A percentile compares a stretch with the other conserved stretches of the same genome.
Evolutionary conservation across 2,113 vertebrate species (phyloP).

Genomic region (Callocephalon fimbriatum): DNA sequence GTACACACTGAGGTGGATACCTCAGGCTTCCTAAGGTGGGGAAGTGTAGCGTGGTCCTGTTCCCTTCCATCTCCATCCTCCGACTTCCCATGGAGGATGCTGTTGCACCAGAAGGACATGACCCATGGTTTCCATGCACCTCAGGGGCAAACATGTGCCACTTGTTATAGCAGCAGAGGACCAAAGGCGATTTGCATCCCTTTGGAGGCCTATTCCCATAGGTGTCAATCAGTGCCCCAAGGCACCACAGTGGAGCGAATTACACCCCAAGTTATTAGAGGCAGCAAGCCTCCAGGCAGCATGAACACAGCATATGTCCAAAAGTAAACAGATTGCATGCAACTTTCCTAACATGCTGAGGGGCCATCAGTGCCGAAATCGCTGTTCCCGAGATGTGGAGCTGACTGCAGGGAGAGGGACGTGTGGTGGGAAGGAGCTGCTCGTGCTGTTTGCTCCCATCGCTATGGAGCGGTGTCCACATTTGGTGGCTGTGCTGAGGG

Average conservation of each 20-base stretch:
- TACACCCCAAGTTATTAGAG: slow-evolving; percentile 22
- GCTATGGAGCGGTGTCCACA: accelerated
- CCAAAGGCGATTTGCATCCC: neutral
- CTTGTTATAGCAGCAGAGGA: neutral
- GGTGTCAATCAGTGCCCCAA: neutral
- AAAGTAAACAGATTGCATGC: slow-evolving; percentile 26
- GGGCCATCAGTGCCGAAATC: neutral
- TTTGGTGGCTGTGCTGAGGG: neutral
- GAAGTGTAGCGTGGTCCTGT: neutral
- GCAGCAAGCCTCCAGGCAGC: slow-evolving; percentile 24
- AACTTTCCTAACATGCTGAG: neutral
- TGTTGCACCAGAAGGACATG: neutral
- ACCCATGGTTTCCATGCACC: neutral
- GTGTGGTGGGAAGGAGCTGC: neutral
- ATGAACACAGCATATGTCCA: slow-evolving; percentile 23
- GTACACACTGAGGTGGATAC: accelerated
- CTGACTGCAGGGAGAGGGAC: neutral
- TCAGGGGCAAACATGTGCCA: neutral
- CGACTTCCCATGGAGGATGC: neutral
- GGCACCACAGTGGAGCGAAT: neutral
- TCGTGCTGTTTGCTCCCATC: neutral
- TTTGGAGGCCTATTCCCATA: neutral
- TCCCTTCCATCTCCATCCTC: neutral
- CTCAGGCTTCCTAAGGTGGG: neutral
- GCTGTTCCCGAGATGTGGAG: neutral